Conservation (phyloP, 53 echinoderm and acorn worm genomes). For the Paracentrotus lividus region DNA sequence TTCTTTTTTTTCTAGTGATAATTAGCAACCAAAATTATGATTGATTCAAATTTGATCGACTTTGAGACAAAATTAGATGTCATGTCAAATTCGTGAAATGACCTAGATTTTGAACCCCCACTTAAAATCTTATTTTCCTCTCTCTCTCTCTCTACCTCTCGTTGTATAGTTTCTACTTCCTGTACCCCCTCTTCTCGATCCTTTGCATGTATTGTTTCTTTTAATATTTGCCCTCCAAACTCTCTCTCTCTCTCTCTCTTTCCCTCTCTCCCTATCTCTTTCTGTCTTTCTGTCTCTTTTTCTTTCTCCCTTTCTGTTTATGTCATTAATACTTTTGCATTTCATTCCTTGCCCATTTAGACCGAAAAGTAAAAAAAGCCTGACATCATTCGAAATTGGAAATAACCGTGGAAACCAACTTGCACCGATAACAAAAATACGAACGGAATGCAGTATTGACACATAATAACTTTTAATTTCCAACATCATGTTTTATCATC, state of each 20-base stretch:
- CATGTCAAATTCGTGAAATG: too few species aligned
- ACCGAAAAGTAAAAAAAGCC: neutral
- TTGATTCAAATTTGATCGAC: too few species aligned
- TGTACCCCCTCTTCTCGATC: neutral
- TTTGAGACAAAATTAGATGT: too few species aligned
- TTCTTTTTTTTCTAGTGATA: too few species aligned
- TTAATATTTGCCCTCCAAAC: neutral
- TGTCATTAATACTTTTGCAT: neutral
- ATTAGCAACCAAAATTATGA: too few species aligned
- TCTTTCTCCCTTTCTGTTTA: neutral
- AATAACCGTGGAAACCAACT: neutral
- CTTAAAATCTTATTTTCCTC: too few species aligned
- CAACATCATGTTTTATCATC: conserved; percentile 49
- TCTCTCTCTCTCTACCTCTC: too few species aligned
- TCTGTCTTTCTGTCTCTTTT: neutral
- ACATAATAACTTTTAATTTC: conserved; percentile 61
- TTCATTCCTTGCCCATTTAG: neutral
- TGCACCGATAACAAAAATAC: neutral
- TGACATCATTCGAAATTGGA: neutral
- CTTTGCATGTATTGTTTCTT: too few species aligned
- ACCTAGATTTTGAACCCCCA: too few species aligned
- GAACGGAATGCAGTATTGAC: neutral
- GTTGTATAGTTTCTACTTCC: too few species aligned
- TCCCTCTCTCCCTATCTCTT: neutral
- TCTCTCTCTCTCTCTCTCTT: neutral